These are phyloP conservation scores for Linnaemya tessellans DNA, from an alignment of 2,888 invertebrate species.

Conservation along the genomic window DNA sequence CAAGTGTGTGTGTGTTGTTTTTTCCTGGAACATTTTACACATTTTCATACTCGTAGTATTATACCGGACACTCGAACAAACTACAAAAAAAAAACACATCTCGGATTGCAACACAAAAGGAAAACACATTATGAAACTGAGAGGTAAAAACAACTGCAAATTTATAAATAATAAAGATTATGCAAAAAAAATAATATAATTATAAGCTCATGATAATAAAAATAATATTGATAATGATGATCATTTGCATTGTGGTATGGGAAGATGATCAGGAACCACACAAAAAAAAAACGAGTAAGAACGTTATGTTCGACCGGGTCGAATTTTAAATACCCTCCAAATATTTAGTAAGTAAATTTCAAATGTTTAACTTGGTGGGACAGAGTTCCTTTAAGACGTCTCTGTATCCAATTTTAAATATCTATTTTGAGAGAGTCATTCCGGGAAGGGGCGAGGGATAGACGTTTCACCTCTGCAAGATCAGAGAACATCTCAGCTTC, in stretches of 20 bases:
- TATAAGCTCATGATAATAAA: conserved; percentile 24
- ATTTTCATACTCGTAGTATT: conserved; percentile 25
- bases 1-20: background rate
- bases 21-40: conserved; percentile 34
- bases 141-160: conserved; percentile 46
- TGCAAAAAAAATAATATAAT: conserved; percentile 37
- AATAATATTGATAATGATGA: conserved; percentile 35
- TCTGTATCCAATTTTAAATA: too few relatives aligned
- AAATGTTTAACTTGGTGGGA: too few relatives aligned
- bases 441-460: too few relatives aligned
- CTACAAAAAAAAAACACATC: conserved; percentile 19
- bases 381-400: too few relatives aligned
- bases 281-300: background rate
- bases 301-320: too few relatives aligned
- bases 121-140: background rate
- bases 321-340: too few relatives aligned
- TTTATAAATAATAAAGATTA: conserved; percentile 35
- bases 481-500: too few relatives aligned
- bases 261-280: conserved; percentile 41
- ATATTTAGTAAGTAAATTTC: too few relatives aligned
- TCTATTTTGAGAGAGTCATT: too few relatives aligned
- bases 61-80: conserved; percentile 24
- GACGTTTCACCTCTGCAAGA: too few relatives aligned
- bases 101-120: background rate
- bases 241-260: conserved; percentile 18